Conservation (phyloP, 2,113 vertebrate genomes). For the Baryphthengus martii region DNA sequence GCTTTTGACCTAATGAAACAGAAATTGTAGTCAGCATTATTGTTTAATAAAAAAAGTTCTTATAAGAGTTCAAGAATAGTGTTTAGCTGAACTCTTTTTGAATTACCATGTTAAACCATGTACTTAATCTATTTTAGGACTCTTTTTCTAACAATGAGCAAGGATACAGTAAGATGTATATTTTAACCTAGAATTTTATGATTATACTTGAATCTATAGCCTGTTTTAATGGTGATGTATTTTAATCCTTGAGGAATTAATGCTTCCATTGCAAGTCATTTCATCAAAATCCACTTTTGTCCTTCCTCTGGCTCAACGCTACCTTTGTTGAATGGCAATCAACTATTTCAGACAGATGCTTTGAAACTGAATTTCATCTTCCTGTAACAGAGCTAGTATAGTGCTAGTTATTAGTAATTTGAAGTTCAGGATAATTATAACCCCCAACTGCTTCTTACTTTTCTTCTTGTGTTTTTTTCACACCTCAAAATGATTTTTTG, state of each 20-base stretch:
- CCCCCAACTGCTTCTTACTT: neutral
- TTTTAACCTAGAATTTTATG: neutral
- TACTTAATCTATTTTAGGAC: neutral
- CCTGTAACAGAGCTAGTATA: neutral
- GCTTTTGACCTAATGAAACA: neutral
- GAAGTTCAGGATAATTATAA: neutral
- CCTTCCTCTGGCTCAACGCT: neutral
- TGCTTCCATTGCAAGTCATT: neutral
- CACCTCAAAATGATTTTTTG: neutral
- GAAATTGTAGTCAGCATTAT: neutral
- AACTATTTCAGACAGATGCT: neutral
- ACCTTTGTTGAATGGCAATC: neutral
- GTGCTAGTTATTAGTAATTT: neutral
- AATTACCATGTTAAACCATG: neutral
- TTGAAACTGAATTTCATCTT: neutral
- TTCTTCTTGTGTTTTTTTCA: neutral
- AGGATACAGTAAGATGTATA: neutral
- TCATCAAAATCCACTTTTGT: neutral
- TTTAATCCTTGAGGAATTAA: neutral
- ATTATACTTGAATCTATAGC: neutral
- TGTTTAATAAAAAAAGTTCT: neutral
- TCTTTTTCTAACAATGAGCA: neutral
- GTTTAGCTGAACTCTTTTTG: neutral
- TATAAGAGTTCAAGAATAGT: neutral
- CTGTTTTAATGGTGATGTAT: neutral